Base-by-base conservation (phyloP, 2,113 vertebrate genomes). In the Edolisoma coerulescens region DNA sequence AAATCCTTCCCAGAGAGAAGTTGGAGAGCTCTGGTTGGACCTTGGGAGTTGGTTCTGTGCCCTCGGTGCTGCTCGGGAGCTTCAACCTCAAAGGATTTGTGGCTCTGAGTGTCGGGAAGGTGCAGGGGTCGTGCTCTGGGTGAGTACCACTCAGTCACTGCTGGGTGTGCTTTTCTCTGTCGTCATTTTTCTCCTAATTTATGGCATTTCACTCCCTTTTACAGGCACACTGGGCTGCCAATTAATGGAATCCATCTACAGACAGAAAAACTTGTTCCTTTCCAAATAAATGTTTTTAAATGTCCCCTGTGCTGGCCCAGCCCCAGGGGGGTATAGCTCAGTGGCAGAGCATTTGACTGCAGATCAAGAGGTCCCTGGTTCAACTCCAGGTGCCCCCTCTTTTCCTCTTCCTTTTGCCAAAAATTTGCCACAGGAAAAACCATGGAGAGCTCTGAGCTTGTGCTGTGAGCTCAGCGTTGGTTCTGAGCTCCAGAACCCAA, bases 311-410 rank as follows among this genome's bases (percentile, higher is more conserved):
- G 2, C 18, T 33, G 24, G 14, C 50, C 50, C 24, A 50, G n/a
- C n/a, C n/a, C n/a, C n/a, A n/a, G n/a, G 50, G 50, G 49, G 52
- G 52, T 45, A 45, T 45, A 45, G 91, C 80, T 93, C 86, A 93
- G 86, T 75, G 91, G 86, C 1, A 93, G 91, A 93, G 97, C 97
- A 98, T 97, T 97, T 98, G 97, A 98, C 96, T 97, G 95, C 97
- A 98, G 96, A 97, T 98, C 96, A 98, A 98, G 97, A 97, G 96
- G 97, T 98, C 96, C 96, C 97, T 0, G 96, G 97, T 98, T 98
- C 96, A 97, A 98, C 91, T 97, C 97, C 50, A 19, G 97, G 96
- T 98, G 93, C 96, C 97, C 96, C 96, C 20, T 50, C 9, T 24
- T 30, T 44, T 84, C 91, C 18, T n/a, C n/a, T n/a, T n/a, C n/a